These are phyloP conservation scores for Itoplectis maculator DNA, from an alignment of 2,888 invertebrate genomes.

Conservation along the genomic window DNA sequence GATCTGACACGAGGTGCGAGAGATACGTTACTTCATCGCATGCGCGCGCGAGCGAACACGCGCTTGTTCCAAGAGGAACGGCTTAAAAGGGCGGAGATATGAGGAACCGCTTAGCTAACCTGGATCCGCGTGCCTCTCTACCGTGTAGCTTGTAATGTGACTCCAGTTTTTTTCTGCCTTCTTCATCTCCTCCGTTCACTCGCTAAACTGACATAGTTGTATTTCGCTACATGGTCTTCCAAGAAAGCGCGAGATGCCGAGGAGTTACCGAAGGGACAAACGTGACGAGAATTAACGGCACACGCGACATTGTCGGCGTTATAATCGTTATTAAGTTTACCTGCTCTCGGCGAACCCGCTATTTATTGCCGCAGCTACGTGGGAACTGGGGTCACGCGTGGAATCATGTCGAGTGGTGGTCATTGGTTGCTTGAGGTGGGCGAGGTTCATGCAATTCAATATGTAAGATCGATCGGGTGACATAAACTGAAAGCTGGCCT, in stretches of 20 bases:
- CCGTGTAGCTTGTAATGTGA: constrained; percentile 60
- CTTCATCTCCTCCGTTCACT: constrained; percentile 31
- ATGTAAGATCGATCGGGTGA: not conserved
- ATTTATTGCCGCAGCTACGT: constrained; percentile 14
- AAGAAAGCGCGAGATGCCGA: constrained; percentile 56
- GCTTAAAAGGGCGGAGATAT: constrained; percentile 81
- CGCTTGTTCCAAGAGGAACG: constrained; percentile 45
- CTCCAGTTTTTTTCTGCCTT: constrained; percentile 57
- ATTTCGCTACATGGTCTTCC: constrained; percentile 55
- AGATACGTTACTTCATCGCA: constrained; percentile 77
- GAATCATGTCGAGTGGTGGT: not conserved
- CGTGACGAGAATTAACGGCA: constrained; percentile 61
- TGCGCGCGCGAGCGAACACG: constrained; percentile 46
- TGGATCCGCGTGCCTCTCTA: constrained; percentile 66
- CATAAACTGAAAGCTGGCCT: not conserved
- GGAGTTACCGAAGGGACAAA: constrained; percentile 65
- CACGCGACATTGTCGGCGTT: constrained; percentile 19
- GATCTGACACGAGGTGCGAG: constrained; percentile 71
- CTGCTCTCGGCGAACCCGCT: not conserved
- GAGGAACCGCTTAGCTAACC: constrained; percentile 78
- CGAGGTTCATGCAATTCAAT: not conserved
- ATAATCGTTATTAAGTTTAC: not conserved
- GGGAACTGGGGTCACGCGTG: not conserved
- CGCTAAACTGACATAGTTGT: constrained; percentile 32
- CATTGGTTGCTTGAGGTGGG: not conserved